These are phyloP conservation scores for Drosophila erecta DNA, from an alignment of 1,140 invertebrate species.

Conservation along the genomic window DNA sequence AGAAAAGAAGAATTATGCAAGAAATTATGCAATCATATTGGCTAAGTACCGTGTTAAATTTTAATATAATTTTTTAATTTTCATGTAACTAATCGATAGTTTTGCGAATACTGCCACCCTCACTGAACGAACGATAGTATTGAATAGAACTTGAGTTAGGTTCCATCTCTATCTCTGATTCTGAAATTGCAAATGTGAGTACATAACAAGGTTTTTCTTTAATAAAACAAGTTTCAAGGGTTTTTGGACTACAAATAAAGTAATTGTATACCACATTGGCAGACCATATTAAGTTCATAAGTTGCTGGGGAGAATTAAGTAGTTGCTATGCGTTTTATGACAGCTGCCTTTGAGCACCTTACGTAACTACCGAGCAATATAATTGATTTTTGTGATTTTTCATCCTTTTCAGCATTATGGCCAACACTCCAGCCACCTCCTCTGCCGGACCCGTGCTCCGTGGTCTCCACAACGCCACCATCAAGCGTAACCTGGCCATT, in stretches of 20 bases:
- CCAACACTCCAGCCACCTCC: constrained; percentile 74
- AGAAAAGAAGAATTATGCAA: too few species aligned
- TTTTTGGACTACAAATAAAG: neutral
- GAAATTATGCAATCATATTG: neutral
- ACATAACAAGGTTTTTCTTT: constrained; percentile 26
- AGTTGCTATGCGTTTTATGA: neutral
- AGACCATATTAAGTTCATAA: neutral
- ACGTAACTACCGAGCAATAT: constrained; percentile 60
- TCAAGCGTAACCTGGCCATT: constrained; percentile 82
- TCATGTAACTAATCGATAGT: neutral
- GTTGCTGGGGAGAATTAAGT: neutral
- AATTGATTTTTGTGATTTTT: constrained; percentile 16
- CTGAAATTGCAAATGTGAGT: constrained; percentile 57
- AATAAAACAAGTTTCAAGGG: neutral
- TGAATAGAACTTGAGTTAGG: too few species aligned
- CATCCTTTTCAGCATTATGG: constrained; percentile 50
- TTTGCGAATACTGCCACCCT: neutral
- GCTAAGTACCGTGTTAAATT: too few species aligned
- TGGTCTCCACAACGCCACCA: constrained; percentile 81
- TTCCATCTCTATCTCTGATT: constrained; percentile 14
- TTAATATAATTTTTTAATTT: too few species aligned
- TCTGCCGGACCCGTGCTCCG: constrained; percentile 75
- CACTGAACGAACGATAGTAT: neutral
- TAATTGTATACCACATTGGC: neutral
- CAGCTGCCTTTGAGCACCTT: constrained; percentile 32